Evolutionary conservation across 1,140 invertebrate species (phyloP), one percentile per base, ranked within the genome.

Genomic region (Ditylenchus dipsaci): DNA sequence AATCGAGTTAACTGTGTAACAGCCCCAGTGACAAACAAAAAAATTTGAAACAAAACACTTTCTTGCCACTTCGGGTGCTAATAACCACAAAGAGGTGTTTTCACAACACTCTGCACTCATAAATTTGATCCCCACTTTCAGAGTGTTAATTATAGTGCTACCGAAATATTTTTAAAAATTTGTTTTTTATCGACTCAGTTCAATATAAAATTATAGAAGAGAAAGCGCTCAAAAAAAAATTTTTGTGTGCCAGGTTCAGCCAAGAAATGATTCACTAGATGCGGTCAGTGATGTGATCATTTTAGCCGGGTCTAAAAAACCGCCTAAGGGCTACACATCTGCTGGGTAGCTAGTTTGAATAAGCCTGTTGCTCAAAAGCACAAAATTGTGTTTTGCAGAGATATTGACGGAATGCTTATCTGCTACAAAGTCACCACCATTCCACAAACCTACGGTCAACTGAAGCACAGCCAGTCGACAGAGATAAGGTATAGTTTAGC

Each of bases 291-390:
- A 78, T 61, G 33, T 76, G 23, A 74, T 77, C 57, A 66, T 76
- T 47, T 58, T 78, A 7, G 63, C 27, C 0, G 57, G 53, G 26
- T 56, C 58, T 38, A 66, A 68, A 61, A 43, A 63, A 23, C 75
- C 75, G 19, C 75, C 75, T 19, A 79, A 79, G 33, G 75, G 75
- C 15, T 76, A 75, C 60, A 79, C 71, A 30, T 69, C 58, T 42
- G 75, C 75, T 7, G 75, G 75, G 58, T 76, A 63, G 13, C 15
- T 69, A 47, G 21, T 30, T 58, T 7, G n/a, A 29, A 43, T 13
- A 11, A 23, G 9, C 17, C 49, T 17, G 45, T 21, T 21, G 21
- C 21, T 47, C 15, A 47, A 47, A 47, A 47, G 21, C 15, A 15
- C 15, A 47, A 47, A 21, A 47, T 21, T 15, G 29, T 21, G 27